A percentile compares a stretch with the other conserved stretches of the same genome.
phyloP scores from a whole-genome alignment of 2,888 invertebrate genomes.

The Malthinus seriepunctatus region DNA sequence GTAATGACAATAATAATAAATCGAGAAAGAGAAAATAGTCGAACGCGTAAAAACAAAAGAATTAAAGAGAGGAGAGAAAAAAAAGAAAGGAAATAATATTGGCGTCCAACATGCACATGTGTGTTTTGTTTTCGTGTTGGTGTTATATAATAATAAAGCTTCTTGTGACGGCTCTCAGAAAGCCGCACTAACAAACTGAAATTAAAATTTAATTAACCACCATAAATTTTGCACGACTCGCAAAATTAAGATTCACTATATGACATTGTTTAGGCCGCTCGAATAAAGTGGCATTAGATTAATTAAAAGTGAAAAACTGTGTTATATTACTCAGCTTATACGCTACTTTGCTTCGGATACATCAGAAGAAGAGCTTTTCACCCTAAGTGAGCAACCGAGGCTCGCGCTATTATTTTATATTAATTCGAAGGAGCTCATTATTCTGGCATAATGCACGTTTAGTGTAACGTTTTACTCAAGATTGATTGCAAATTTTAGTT shows the following conservation, averaged over 20 bases:
- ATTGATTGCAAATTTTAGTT: conserved; percentile 45
- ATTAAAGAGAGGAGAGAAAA: too few species aligned
- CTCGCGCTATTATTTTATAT: conserved; percentile 46
- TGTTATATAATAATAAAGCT: conserved; percentile 30
- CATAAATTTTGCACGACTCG: conserved; percentile 51
- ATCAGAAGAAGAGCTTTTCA: conserved; percentile 41
- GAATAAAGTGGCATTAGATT: conserved; percentile 54
- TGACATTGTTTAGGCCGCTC: conserved; percentile 53
- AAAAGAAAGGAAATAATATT: too few species aligned
- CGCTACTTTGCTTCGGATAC: conserved; percentile 41
- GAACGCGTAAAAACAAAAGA: too few species aligned
- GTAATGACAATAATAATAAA: too few species aligned
- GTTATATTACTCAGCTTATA: conserved; percentile 46
- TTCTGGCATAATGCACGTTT: conserved; percentile 47
- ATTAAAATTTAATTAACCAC: conserved; percentile 55
- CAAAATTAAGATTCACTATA: conserved; percentile 55
- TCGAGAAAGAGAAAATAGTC: too few species aligned
- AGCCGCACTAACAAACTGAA: conserved; percentile 45
- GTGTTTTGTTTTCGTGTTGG: background rate
- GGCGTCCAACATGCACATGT: background rate
- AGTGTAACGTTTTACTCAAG: conserved; percentile 46
- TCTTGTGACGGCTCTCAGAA: conserved; percentile 35
- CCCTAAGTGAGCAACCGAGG: conserved; percentile 45
- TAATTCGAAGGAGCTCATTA: conserved; percentile 44
- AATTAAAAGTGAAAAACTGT: conserved; percentile 56